phyloP scores from a whole-genome alignment of 2,888 invertebrate species.

The Nowickia ferox region DNA sequence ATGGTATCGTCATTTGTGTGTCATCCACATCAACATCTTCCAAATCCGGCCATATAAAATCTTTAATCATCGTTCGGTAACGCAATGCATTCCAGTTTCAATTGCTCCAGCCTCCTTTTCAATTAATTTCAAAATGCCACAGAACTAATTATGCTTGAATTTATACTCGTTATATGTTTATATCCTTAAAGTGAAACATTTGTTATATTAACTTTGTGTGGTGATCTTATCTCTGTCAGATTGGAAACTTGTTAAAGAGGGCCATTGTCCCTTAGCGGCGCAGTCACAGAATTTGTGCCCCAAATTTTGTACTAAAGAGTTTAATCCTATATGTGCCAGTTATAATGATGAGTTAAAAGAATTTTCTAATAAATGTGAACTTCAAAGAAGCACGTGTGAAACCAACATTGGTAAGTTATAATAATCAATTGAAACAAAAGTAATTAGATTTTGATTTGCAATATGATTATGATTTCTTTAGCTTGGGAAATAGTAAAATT shows the following conservation, averaged over 20 bases:
- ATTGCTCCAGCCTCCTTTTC: too few species aligned
- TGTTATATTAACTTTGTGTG: too few species aligned
- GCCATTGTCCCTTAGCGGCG: background rate
- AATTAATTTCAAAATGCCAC: too few species aligned
- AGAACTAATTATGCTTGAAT: too few species aligned
- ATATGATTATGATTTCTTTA: background rate
- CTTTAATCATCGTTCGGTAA: too few species aligned
- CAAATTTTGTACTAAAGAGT: background rate
- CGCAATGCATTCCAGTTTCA: too few species aligned
- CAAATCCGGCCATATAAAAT: too few species aligned
- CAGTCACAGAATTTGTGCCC: background rate
- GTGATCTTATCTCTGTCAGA: background rate
- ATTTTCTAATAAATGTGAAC: conserved; percentile 14
- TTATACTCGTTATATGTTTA: too few species aligned
- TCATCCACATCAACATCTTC: too few species aligned
- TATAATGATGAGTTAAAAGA: background rate
- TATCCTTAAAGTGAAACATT: too few species aligned
- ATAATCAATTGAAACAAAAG: background rate
- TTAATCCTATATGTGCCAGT: conserved; percentile 8
- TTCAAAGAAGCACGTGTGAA: background rate
- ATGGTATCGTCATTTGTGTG: too few species aligned
- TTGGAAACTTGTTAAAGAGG: background rate
- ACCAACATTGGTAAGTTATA: background rate
- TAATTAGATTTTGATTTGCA: background rate
- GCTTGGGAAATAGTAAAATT: conserved; percentile 4